Evolutionary conservation across 2,797 vertebrate genomes (phyloP).

Genomic region (Craterocephalus amniculus): DNA sequence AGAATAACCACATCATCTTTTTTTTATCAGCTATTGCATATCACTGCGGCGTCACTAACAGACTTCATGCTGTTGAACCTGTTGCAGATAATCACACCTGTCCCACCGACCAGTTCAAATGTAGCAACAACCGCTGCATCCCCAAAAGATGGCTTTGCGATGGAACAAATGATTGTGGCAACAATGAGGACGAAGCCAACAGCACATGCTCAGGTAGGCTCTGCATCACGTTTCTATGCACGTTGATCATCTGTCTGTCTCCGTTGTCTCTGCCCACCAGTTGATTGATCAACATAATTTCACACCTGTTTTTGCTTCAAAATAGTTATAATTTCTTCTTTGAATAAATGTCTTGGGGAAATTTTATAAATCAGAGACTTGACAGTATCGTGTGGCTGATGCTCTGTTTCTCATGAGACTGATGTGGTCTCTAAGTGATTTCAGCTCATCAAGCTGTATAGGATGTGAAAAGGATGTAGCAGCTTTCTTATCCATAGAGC

Average conservation of each 20-base stretch:
- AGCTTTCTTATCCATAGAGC: slow-evolving; percentile 8
- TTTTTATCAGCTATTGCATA: neutral
- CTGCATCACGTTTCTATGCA: neutral
- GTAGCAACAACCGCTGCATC: slow-evolving; percentile 94
- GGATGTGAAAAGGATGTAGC: neutral
- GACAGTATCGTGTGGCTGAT: slow-evolving; percentile 2
- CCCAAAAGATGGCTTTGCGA: slow-evolving; percentile 97
- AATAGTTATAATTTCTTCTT: neutral
- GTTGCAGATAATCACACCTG: slow-evolving; percentile 90
- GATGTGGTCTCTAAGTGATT: slow-evolving; percentile 5
- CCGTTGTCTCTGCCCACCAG: neutral
- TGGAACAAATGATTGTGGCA: slow-evolving; percentile 93
- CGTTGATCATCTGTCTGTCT: neutral
- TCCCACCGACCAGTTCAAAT: slow-evolving; percentile 94
- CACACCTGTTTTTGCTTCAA: neutral
- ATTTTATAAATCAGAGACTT: neutral
- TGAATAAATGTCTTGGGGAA: neutral
- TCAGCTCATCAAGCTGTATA: neutral
- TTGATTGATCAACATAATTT: neutral
- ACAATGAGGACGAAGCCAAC: slow-evolving; percentile 93
- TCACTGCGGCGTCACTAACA: neutral
- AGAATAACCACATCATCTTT: too few relatives aligned
- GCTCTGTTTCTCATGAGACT: slow-evolving; percentile 4
- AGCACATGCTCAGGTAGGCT: slow-evolving; percentile 90
- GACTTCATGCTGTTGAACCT: slow-evolving; percentile 2